Conservation (phyloP, 1,140 invertebrate genomes). For the Gryon sp. region DNA sequence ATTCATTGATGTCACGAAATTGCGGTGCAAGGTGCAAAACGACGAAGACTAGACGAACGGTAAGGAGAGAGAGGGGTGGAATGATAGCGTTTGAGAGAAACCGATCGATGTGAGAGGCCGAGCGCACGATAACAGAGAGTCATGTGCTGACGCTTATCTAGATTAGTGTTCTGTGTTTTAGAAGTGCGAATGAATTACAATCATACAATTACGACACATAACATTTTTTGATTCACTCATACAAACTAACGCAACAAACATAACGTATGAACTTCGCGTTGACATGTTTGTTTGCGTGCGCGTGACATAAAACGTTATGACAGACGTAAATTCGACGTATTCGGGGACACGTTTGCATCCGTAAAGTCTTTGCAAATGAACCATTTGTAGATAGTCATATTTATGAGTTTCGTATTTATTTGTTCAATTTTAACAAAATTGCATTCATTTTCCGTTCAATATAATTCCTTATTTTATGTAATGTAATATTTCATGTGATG, state of each 20-base stretch:
- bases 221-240: conserved; percentile 35
- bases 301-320: conserved; percentile 36
- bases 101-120: conserved; percentile 52
- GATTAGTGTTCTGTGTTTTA: conserved; percentile 46
- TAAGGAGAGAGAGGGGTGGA: background rate
- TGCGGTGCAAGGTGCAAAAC: conserved; percentile 15
- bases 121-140: conserved; percentile 47
- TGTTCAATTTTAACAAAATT: background rate
- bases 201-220: conserved; percentile 43
- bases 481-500: no score
- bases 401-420: background rate
- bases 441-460: no score
- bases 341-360: background rate
- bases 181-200: conserved; percentile 46
- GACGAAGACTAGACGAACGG: conserved; percentile 16
- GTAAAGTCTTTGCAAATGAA: conserved; percentile 24
- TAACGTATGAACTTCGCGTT: conserved; percentile 34
- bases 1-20: conserved; percentile 37
- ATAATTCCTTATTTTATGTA: background rate
- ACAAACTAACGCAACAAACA: conserved; percentile 27
- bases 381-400: conserved; percentile 2
- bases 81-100: conserved; percentile 57
- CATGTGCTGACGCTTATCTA: conserved; percentile 54
- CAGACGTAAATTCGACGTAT: conserved; percentile 20
- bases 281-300: conserved; percentile 47